phyloP scores from a whole-genome alignment of 2,888 invertebrate species.

The Leucoma salicis region DNA sequence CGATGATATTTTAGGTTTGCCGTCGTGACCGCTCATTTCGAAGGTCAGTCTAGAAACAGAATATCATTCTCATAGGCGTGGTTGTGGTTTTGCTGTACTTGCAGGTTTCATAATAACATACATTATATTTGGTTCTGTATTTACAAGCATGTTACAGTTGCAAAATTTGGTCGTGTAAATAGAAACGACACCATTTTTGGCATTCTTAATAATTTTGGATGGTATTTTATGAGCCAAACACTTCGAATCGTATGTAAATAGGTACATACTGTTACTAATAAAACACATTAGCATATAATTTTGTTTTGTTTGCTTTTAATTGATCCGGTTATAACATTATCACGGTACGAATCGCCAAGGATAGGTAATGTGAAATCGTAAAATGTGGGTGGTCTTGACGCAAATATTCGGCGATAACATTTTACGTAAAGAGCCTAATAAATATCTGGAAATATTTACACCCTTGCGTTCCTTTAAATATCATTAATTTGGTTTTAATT shows the following conservation, averaged over 20 bases:
- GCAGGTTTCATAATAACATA: conserved; percentile 1
- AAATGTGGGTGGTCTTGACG: conserved; percentile 27
- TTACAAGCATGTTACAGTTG: not conserved
- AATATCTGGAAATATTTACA: conserved; percentile 8
- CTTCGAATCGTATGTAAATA: conserved; percentile 4
- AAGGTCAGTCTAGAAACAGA: conserved; percentile 44
- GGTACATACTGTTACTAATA: conserved; percentile 18
- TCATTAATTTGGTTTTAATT: not conserved
- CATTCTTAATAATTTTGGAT: too few species aligned
- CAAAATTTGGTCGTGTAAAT: too few species aligned
- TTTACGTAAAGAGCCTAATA: conserved; percentile 16
- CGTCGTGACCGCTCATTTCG: conserved; percentile 37
- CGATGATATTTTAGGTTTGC: conserved; percentile 35
- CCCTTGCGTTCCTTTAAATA: conserved; percentile 1
- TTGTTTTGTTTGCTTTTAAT: conserved; percentile 25
- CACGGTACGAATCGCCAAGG: conserved; percentile 18
- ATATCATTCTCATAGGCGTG: conserved; percentile 41
- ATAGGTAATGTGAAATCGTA: conserved; percentile 23
- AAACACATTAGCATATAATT: conserved; percentile 22
- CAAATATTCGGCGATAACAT: conserved; percentile 17
- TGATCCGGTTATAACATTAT: conserved; percentile 26
- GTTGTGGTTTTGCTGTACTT: conserved; percentile 26
- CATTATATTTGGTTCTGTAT: not conserved
- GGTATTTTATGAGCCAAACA: conserved; percentile 10
- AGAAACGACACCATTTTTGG: too few species aligned